Conservation (phyloP, 2,113 vertebrate genomes). For the Neodon shergylaensis region DNA sequence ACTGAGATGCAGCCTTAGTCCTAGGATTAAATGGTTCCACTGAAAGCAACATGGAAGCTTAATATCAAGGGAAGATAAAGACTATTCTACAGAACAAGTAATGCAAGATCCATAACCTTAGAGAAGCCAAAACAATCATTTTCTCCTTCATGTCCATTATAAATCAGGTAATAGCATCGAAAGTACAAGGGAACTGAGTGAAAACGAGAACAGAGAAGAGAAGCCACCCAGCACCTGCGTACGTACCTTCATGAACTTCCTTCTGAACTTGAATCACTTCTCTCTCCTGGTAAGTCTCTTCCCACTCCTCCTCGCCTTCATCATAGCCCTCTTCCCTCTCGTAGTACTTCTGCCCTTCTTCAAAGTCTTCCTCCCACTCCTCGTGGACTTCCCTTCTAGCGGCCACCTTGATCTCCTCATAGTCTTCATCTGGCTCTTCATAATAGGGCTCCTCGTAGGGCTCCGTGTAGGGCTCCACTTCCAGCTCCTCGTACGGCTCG, state of each 20-base stretch:
- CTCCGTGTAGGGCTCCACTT: conserved; percentile 59
- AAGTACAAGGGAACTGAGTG: not conserved
- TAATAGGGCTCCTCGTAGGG: conserved; percentile 73
- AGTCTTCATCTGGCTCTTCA: conserved; percentile 79
- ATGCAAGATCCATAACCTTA: not conserved
- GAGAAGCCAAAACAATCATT: not conserved
- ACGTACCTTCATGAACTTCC: conserved; percentile 84
- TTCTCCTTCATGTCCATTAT: not conserved
- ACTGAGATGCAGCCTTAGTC: not conserved
- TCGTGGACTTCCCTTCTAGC: conserved; percentile 81
- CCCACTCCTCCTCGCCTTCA: conserved; percentile 84
- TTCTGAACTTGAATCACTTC: conserved; percentile 84
- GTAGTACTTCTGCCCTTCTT: conserved; percentile 81
- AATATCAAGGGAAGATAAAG: not conserved
- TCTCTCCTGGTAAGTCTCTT: conserved; percentile 83
- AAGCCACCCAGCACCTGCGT: not conserved
- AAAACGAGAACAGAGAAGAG: conserved; percentile 1
- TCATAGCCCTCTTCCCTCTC: conserved; percentile 85
- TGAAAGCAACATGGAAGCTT: not conserved
- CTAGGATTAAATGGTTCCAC: not conserved
- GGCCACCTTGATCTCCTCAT: conserved; percentile 81
- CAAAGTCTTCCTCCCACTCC: conserved; percentile 88
- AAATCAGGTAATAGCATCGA: not conserved
- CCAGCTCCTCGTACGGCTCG: conserved; percentile 74
- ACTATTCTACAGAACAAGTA: not conserved